Evolutionary conservation across 2,797 vertebrate species (phyloP).

Genomic region (Tapera naevia): DNA sequence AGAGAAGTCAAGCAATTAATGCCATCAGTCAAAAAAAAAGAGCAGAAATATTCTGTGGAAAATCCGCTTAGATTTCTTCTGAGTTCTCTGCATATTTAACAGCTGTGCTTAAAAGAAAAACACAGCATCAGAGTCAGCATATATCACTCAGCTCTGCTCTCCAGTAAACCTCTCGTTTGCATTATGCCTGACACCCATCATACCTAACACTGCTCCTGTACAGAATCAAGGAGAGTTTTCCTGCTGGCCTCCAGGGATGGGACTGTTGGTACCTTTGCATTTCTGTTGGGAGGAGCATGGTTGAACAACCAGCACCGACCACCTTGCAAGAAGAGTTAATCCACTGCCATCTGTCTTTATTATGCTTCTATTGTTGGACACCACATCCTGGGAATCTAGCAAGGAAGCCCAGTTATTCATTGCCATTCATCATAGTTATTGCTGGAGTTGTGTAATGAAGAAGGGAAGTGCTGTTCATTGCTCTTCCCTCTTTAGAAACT

Average conservation of each 20-base stretch:
- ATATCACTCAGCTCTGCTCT: fast-evolving
- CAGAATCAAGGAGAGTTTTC: neutral
- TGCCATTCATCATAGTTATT: constrained; percentile 65
- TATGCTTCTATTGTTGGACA: constrained; percentile 57
- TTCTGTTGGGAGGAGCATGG: neutral
- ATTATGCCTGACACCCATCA: fast-evolving
- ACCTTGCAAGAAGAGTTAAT: constrained; percentile 9
- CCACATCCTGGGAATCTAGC: constrained; percentile 60
- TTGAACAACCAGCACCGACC: neutral
- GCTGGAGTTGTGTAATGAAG: constrained; percentile 70
- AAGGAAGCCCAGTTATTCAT: constrained; percentile 56
- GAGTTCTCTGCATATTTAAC: neutral
- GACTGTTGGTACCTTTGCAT: neutral
- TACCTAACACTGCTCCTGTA: neutral
- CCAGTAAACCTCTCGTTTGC: neutral
- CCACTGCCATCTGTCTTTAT: constrained; percentile 69
- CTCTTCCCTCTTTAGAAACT: constrained; percentile 44
- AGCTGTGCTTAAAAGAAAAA: neutral
- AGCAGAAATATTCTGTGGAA: neutral
- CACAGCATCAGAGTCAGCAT: neutral
- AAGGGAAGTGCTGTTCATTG: constrained; percentile 68
- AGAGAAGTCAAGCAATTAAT: neutral
- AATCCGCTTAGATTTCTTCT: neutral
- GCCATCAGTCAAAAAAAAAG: neutral
- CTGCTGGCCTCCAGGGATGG: neutral